A percentile compares a stretch with the other conserved stretches of the same genome.
These are phyloP conservation scores for Branchipolynoe longqiensis DNA, from an alignment of 2,888 invertebrate species.

Conservation along the genomic window DNA sequence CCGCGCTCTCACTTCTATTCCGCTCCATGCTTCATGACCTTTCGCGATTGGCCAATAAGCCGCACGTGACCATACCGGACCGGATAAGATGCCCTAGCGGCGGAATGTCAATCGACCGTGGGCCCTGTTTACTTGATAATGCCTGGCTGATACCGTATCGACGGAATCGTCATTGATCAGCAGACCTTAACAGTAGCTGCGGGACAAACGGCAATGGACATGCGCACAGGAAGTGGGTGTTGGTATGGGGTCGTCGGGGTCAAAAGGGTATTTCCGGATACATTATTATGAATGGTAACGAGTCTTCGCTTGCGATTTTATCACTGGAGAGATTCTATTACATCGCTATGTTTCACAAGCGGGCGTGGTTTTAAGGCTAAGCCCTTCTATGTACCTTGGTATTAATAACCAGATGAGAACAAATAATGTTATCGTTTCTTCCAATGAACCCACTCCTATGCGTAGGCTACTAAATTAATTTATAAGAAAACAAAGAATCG, in stretches of 20 bases:
- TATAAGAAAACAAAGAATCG: no score
- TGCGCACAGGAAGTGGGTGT: not conserved
- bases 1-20: no score
- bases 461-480: no score
- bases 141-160: not conserved
- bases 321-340: no score
- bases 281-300: no score
- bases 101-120: slow-evolving; percentile 26
- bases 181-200: slow-evolving; percentile 19
- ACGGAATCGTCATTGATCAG: slow-evolving; percentile 26
- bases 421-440: no score
- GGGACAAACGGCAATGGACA: not conserved
- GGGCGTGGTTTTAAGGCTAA: no score
- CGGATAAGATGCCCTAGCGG: slow-evolving; percentile 38
- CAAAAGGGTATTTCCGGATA: not conserved
- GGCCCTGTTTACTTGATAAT: slow-evolving; percentile 31
- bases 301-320: no score
- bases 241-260: slow-evolving; percentile 4
- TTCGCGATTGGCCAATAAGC: slow-evolving; percentile 8
- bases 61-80: not conserved
- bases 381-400: no score
- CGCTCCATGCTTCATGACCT: not conserved
- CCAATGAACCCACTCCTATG: no score
- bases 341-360: no score
- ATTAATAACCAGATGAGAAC: no score